Conservation (phyloP, 2,797 vertebrate species). For the Poecilia velifera region DNA sequence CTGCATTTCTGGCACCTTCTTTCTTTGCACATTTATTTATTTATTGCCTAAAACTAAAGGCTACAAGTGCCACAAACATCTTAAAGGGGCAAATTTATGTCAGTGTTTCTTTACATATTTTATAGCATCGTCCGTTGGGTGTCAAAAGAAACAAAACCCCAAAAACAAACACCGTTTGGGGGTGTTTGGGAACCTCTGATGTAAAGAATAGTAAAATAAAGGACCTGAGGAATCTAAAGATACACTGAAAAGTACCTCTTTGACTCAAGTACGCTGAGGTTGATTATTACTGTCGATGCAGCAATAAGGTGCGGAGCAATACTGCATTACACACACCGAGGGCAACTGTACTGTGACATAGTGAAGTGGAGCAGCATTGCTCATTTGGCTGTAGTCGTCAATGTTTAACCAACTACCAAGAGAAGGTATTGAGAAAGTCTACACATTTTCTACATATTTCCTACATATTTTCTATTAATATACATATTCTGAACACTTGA, state of each 20-base stretch:
- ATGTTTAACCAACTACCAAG: neutral
- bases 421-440: conserved; percentile 8
- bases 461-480: neutral
- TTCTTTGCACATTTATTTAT: neutral
- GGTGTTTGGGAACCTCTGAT: too few species aligned
- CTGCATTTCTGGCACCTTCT: neutral
- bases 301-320: neutral
- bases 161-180: too few species aligned
- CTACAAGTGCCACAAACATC: too few species aligned
- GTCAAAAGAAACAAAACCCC: neutral
- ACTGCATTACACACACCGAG: neutral
- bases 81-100: too few species aligned
- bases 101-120: neutral
- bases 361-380: neutral
- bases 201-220: neutral
- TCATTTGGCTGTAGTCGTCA: neutral
- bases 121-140: neutral
- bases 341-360: neutral
- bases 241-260: neutral
- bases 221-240: neutral
- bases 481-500: conserved; percentile 13
- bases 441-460: conserved; percentile 15
- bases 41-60: too few species aligned
- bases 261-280: neutral
- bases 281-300: neutral